These are phyloP conservation scores for Linnaemya vulpina DNA, from an alignment of 2,888 invertebrate species.

Conservation along the genomic window DNA sequence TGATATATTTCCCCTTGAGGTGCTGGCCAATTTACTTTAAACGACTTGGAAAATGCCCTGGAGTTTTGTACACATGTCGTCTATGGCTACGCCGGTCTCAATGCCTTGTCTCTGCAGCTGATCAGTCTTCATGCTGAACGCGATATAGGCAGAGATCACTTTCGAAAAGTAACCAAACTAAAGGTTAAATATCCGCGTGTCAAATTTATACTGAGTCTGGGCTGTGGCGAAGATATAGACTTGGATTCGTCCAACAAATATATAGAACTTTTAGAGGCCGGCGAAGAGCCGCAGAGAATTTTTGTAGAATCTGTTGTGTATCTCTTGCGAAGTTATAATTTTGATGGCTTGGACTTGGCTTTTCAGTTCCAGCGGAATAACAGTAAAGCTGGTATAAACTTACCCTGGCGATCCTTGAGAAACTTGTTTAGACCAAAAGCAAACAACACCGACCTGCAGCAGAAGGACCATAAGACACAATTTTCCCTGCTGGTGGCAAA, in stretches of 20 bases:
- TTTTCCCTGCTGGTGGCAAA: slow-evolving; percentile 90
- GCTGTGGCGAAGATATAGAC: slow-evolving; percentile 88
- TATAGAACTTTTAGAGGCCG: slow-evolving; percentile 87
- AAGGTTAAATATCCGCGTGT: slow-evolving; percentile 88
- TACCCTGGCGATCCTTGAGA: slow-evolving; percentile 90
- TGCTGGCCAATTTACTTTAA: slow-evolving; percentile 88
- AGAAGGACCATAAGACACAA: slow-evolving; percentile 89
- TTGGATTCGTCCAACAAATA: slow-evolving; percentile 88
- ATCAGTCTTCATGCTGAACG: slow-evolving; percentile 88
- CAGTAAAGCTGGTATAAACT: slow-evolving; percentile 85
- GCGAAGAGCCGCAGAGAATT: slow-evolving; percentile 86
- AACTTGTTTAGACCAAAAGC: slow-evolving; percentile 88
- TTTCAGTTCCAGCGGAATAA: slow-evolving; percentile 91
- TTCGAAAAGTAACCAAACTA: slow-evolving; percentile 87
- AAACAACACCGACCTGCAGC: slow-evolving; percentile 84
- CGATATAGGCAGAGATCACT: slow-evolving; percentile 88
- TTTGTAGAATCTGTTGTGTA: slow-evolving; percentile 90
- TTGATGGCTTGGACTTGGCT: slow-evolving; percentile 93
- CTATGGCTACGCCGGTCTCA: slow-evolving; percentile 90
- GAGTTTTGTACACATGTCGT: slow-evolving; percentile 91
- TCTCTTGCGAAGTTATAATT: slow-evolving; percentile 89
- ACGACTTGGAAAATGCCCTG: slow-evolving; percentile 89
- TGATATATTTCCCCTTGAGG: slow-evolving; percentile 86
- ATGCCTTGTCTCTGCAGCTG: slow-evolving; percentile 87
- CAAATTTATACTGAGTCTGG: slow-evolving; percentile 89